A percentile compares a stretch with the other conserved stretches of the same genome.
Evolutionary conservation across 2,113 vertebrate genomes (phyloP).

Genomic region (Ciconia stormi): DNA sequence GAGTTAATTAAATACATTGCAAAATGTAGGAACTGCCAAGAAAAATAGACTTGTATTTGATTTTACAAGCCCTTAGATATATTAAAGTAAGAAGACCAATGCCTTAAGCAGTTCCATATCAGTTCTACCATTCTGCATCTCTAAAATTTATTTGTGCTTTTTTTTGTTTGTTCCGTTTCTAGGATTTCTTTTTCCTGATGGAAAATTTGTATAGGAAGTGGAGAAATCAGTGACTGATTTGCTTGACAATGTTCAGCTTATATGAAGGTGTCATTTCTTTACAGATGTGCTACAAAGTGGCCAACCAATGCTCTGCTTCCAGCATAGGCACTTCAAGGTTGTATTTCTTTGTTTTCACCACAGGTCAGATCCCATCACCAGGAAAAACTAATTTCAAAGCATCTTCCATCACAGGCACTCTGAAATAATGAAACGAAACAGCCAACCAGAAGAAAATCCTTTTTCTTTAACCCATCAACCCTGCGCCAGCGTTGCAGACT

Average conservation of each 20-base stretch:
- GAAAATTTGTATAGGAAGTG: constrained; percentile 6
- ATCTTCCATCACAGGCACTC: constrained; percentile 35
- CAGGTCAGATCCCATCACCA: constrained; percentile 38
- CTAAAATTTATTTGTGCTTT: constrained; percentile 19
- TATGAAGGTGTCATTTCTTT: constrained; percentile 5
- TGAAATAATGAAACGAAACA: neutral
- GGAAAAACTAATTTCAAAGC: constrained; percentile 49
- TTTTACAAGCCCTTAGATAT: neutral
- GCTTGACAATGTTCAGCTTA: constrained; percentile 9
- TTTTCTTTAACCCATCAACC: neutral
- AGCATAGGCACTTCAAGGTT: neutral
- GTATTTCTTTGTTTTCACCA: constrained; percentile 23
- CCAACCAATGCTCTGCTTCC: neutral
- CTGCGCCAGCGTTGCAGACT: neutral
- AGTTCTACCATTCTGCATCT: neutral
- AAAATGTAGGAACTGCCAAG: neutral
- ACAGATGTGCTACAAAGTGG: constrained; percentile 24
- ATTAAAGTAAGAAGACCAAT: neutral
- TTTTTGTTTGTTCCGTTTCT: constrained; percentile 35
- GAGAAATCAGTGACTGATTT: constrained; percentile 28
- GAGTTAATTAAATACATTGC: neutral
- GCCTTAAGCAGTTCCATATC: neutral
- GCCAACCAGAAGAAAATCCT: neutral
- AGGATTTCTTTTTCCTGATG: constrained; percentile 31
- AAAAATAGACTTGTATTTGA: neutral